Evolutionary conservation across 2,113 vertebrate species (phyloP).

Genomic region (Ursus arctos): DNA sequence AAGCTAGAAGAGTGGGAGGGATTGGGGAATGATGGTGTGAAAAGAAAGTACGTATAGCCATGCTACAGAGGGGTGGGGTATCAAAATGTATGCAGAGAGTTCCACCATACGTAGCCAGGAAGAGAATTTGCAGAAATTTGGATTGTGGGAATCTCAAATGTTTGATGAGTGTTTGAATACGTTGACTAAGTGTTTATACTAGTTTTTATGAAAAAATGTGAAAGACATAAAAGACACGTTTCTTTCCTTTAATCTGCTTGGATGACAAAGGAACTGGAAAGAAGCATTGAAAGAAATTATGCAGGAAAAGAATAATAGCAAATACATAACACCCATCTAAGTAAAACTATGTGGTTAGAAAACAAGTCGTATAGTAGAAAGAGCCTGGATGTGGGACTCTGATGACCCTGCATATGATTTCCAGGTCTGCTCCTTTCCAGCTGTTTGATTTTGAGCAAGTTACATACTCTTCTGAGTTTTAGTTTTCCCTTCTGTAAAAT

Average conservation of each 20-base stretch:
- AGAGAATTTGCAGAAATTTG: not conserved
- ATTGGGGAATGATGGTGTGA: not conserved
- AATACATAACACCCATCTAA: not conserved
- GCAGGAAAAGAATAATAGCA: slow-evolving; percentile 20
- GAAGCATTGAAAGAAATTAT: slow-evolving; percentile 15
- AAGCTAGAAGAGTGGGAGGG: not conserved
- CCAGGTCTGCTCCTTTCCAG: not conserved
- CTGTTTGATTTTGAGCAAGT: not conserved
- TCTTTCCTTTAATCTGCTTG: slow-evolving; percentile 48
- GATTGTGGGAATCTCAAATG: not conserved
- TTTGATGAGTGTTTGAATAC: not conserved
- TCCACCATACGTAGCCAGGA: not conserved
- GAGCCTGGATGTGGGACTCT: not conserved
- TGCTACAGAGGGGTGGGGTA: not conserved
- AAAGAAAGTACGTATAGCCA: not conserved
- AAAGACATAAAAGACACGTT: not conserved
- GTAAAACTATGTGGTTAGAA: not conserved
- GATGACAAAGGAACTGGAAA: slow-evolving; percentile 22
- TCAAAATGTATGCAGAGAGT: not conserved
- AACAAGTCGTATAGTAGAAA: not conserved
- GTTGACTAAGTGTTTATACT: not conserved
- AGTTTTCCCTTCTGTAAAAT: not conserved
- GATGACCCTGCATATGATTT: not conserved
- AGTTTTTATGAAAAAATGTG: not conserved
- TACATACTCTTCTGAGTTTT: not conserved